phyloP scores from a whole-genome alignment of 2,888 invertebrate genomes.

The Lasioglossum morio region DNA sequence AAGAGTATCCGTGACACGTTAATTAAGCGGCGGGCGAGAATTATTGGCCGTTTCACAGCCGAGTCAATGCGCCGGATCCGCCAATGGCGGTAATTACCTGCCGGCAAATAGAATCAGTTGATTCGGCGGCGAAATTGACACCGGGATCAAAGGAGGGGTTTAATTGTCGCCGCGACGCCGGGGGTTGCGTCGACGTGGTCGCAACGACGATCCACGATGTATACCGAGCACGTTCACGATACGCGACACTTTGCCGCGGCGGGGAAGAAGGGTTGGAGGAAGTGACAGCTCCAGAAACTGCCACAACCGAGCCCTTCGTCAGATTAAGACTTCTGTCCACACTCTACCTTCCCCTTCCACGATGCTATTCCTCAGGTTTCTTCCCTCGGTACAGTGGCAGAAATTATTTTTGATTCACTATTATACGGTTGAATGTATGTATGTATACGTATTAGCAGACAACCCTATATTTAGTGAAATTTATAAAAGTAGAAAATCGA shows the following conservation, averaged over 20 bases:
- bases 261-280: background rate
- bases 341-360: too few relatives aligned
- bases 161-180: conserved; percentile 68
- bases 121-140: conserved; percentile 68
- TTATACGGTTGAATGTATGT: too few relatives aligned
- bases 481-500: too few relatives aligned
- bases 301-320: too few relatives aligned
- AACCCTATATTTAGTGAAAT: too few relatives aligned
- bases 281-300: background rate
- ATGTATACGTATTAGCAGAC: too few relatives aligned
- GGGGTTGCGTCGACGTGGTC: conserved; percentile 49
- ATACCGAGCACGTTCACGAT: conserved; percentile 62
- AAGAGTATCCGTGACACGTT: conserved; percentile 44
- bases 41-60: conserved; percentile 57
- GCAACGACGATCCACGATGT: conserved; percentile 39
- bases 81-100: conserved; percentile 58
- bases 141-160: conserved; percentile 67
- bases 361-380: too few relatives aligned
- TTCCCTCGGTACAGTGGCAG: too few relatives aligned
- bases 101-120: conserved; percentile 70
- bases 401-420: too few relatives aligned
- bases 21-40: conserved; percentile 52
- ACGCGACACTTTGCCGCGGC: conserved; percentile 16
- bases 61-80: conserved; percentile 37
- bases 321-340: too few relatives aligned